Evolutionary conservation across 2,113 vertebrate species (phyloP).

Genomic region (Octodon degus): DNA sequence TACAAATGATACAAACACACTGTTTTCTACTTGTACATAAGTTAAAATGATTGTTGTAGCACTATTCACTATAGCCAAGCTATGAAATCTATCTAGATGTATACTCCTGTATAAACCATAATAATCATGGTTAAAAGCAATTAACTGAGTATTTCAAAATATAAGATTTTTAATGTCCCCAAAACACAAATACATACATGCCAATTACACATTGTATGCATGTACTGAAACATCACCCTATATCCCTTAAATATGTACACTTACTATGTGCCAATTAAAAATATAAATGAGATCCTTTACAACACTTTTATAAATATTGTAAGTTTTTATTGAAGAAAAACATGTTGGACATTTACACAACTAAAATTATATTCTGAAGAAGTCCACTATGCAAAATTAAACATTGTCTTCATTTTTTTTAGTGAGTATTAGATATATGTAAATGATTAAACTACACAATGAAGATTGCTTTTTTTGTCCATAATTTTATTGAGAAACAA

Average conservation of each 20-base stretch:
- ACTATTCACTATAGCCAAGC: background rate
- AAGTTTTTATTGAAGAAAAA: constrained; percentile 53
- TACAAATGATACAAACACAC: constrained; percentile 74
- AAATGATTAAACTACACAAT: constrained; percentile 42
- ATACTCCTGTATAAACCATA: background rate
- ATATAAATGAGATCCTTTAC: background rate
- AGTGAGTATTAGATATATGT: background rate
- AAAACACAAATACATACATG: background rate
- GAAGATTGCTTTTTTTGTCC: too few relatives aligned
- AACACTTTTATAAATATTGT: constrained; percentile 15
- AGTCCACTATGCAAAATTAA: background rate
- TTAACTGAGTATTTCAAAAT: background rate
- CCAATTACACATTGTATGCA: background rate
- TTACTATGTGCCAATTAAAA: background rate
- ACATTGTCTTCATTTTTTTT: background rate
- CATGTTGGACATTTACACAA: background rate
- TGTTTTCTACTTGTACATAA: constrained; percentile 74
- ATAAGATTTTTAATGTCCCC: background rate
- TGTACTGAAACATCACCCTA: background rate
- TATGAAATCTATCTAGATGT: background rate
- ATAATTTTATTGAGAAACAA: too few relatives aligned
- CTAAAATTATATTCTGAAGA: constrained; percentile 50
- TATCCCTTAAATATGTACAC: background rate
- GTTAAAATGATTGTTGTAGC: constrained; percentile 63
- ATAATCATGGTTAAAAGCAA: background rate